Evolutionary conservation across 1,140 invertebrate genomes (phyloP).

Genomic region (Lepidurus couesii): DNA sequence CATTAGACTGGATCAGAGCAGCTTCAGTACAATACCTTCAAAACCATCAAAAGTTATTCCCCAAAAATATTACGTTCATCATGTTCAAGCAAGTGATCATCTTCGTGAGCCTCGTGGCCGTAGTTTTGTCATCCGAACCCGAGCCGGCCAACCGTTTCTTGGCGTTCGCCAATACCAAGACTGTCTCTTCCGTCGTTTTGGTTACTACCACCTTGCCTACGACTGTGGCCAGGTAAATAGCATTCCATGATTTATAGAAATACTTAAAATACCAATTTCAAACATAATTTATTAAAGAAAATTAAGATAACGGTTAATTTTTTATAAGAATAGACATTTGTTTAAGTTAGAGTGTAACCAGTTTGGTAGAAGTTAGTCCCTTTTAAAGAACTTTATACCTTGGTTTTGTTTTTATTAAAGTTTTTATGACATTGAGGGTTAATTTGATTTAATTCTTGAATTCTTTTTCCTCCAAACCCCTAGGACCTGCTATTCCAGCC

Average conservation of each 20-base stretch:
- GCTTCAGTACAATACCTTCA: too few relatives aligned
- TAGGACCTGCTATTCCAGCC: background rate
- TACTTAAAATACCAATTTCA: too few relatives aligned
- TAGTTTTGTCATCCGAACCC: background rate
- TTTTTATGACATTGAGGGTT: background rate
- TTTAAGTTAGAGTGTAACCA: too few relatives aligned
- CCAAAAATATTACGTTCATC: background rate
- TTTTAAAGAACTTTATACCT: too few relatives aligned
- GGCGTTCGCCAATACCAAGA: background rate
- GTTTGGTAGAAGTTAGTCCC: too few relatives aligned
- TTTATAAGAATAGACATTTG: too few relatives aligned
- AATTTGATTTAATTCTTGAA: background rate
- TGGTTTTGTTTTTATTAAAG: background rate
- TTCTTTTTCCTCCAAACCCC: background rate
- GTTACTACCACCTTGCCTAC: background rate
- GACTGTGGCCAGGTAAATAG: background rate
- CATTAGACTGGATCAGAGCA: too few relatives aligned
- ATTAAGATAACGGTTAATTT: too few relatives aligned
- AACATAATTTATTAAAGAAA: too few relatives aligned
- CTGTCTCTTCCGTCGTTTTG: background rate
- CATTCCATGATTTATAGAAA: too few relatives aligned
- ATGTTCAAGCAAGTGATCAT: background rate
- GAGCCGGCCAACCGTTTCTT: constrained; percentile 1
- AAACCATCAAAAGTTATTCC: too few relatives aligned
- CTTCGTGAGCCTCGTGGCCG: background rate